Base-by-base conservation (phyloP, 2,113 vertebrate species). In the Crotophaga sulcirostris region DNA sequence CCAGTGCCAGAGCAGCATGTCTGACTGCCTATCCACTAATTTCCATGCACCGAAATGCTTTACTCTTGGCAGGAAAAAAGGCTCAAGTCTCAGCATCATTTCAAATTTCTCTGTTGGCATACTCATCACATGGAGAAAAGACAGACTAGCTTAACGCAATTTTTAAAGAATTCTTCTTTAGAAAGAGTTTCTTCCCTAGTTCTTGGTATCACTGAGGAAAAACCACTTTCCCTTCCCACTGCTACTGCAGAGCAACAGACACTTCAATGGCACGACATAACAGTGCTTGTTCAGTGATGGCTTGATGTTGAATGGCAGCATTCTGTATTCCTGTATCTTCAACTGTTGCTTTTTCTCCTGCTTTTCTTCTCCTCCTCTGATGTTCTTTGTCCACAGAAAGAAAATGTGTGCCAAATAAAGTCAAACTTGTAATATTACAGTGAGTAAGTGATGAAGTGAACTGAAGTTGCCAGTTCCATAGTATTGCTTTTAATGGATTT, bases 401-500 rank as follows among this genome's bases (percentile, higher is more conserved):
- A 83, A 87, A 74, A 63, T 29, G 31, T 59, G 60, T 92, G 34
- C 64, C 70, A 93, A 87, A 62, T 80, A 70, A 54, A 5, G 2
- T 88, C 85, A 67, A 84, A 63, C 44, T 85, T 78, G 52, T 88
- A 88, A 63, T 59, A 76, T 23, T 42, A 28, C 44, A 60, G 15
- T 33, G n/a, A 67, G 69, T 78, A 81, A 88, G 59, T 94, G 88
- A 60, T 54, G 7, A 64, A 86, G 68, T 33, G 88, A 91, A 60
- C 60, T 24, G 51, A 88, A 91, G 34, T 10, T 90, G 55, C 55
- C 75, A 74, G 51, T 78, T 94, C 63, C 7, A 1, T 84, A 83
- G 63, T 74, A 44, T 58, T 68, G 63, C 51, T 96, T 90, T 92
- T 80, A 93, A 89, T 88, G 72, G 76, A 84, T 95, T 93, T 92